Conservation (phyloP, 2,888 invertebrate genomes). For the Nebria brevicollis region DNA sequence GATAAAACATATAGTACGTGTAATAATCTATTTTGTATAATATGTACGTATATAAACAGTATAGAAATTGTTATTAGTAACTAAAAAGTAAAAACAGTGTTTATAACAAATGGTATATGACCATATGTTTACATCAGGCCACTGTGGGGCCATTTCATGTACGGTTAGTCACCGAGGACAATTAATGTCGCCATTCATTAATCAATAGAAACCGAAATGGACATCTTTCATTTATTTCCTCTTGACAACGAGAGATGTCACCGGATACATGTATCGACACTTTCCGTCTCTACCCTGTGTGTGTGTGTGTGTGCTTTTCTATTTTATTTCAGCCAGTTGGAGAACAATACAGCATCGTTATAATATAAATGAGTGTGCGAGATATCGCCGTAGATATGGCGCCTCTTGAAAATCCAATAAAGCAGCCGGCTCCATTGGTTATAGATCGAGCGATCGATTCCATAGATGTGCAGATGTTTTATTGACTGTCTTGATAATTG, state of each 20-base stretch:
- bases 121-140: background rate
- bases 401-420: background rate
- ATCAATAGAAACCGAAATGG: background rate
- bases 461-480: background rate
- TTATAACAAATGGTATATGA: too few species aligned
- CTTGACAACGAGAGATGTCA: background rate
- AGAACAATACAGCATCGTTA: conserved; percentile 1
- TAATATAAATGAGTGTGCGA: background rate
- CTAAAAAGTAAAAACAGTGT: too few species aligned
- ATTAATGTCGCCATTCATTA: background rate
- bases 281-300: background rate
- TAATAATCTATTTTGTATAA: too few species aligned
- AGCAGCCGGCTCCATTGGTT: background rate
- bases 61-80: too few species aligned
- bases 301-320: background rate
- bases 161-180: background rate
- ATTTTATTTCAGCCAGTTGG: background rate
- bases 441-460: background rate
- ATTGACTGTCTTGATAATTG: conserved; percentile 11
- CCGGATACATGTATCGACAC: background rate
- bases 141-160: background rate
- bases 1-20: too few species aligned
- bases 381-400: background rate
- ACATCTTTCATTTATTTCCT: background rate
- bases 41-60: too few species aligned